These are phyloP conservation scores for Trichechus manatus DNA, from an alignment of 2,113 vertebrate species.

Conservation along the genomic window DNA sequence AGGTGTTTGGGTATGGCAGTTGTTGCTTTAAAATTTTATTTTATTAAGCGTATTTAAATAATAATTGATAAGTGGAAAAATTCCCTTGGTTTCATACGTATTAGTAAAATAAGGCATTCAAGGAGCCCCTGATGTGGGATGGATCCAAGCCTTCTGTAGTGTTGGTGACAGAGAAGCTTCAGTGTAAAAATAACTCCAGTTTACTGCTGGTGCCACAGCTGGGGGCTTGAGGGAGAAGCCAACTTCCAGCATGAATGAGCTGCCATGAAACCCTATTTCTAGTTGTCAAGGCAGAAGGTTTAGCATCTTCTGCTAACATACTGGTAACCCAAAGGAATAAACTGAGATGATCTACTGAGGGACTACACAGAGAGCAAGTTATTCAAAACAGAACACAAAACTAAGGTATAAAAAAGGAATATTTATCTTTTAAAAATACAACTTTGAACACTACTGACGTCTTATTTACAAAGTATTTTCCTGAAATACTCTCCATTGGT, in stretches of 20 bases:
- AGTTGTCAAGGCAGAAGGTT: constrained; percentile 39
- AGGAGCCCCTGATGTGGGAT: background rate
- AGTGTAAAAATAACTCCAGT: constrained; percentile 47
- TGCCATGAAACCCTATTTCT: constrained; percentile 31
- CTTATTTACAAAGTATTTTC: constrained; percentile 59
- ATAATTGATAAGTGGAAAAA: constrained; percentile 43
- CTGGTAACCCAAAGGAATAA: constrained; percentile 56
- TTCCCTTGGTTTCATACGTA: constrained; percentile 38
- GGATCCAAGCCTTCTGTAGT: constrained; percentile 34
- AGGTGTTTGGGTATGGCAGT: constrained; percentile 4
- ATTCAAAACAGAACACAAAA: constrained; percentile 71
- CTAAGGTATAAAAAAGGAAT: constrained; percentile 82
- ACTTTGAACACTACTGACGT: constrained; percentile 72
- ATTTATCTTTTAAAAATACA: constrained; percentile 88
- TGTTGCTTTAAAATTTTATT: constrained; percentile 53
- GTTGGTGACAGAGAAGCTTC: constrained; percentile 7
- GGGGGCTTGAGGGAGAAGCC: background rate
- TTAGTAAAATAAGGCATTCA: constrained; percentile 44
- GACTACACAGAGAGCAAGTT: constrained; percentile 13
- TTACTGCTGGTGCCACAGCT: constrained; percentile 46
- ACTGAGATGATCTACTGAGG: constrained; percentile 29
- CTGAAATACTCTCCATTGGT: constrained; percentile 47
- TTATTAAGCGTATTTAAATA: constrained; percentile 60
- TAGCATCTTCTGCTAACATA: constrained; percentile 63
- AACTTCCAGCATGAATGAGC: constrained; percentile 35